These are phyloP conservation scores for Mamestra configurata DNA, from an alignment of 1,140 invertebrate species.

Conservation along the genomic window DNA sequence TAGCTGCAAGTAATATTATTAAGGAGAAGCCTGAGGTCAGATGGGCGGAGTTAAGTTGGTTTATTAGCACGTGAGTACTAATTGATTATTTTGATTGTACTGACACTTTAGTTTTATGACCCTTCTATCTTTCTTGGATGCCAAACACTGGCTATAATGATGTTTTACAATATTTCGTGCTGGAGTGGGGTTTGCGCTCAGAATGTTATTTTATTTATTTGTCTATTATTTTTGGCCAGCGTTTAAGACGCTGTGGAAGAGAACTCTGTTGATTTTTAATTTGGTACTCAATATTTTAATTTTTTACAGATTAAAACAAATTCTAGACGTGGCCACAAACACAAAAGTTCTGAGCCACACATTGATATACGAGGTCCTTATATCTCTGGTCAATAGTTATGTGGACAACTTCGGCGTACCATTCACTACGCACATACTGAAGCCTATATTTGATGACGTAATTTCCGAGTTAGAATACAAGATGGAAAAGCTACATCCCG, in stretches of 20 bases:
- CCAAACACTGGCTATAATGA: no score
- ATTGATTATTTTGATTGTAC: constrained; percentile 43
- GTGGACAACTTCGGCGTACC: constrained; percentile 76
- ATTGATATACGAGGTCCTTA: constrained; percentile 72
- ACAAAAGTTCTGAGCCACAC: constrained; percentile 75
- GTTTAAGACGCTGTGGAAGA: no score
- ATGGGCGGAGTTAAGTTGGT: constrained; percentile 80
- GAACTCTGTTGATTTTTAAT: no score
- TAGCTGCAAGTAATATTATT: constrained; percentile 75
- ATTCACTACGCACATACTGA: constrained; percentile 75
- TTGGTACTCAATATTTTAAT: neutral
- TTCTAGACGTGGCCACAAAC: constrained; percentile 72
- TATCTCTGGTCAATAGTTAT: constrained; percentile 77
- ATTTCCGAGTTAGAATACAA: constrained; percentile 80
- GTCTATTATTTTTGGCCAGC: no score
- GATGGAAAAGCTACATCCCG: constrained; percentile 80
- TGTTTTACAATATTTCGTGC: no score
- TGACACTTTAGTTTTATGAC: no score
- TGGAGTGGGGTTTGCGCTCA: no score
- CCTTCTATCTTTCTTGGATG: no score
- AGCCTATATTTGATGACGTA: constrained; percentile 77
- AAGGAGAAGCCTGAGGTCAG: constrained; percentile 74
- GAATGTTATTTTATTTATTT: no score
- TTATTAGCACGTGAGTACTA: constrained; percentile 77
- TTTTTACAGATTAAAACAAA: constrained; percentile 77